Percentiles rank a stretch among this genome's conserved stretches.
Evolutionary conservation across 1,140 invertebrate genomes (phyloP).

Genomic region (Campoletis sonorensis): DNA sequence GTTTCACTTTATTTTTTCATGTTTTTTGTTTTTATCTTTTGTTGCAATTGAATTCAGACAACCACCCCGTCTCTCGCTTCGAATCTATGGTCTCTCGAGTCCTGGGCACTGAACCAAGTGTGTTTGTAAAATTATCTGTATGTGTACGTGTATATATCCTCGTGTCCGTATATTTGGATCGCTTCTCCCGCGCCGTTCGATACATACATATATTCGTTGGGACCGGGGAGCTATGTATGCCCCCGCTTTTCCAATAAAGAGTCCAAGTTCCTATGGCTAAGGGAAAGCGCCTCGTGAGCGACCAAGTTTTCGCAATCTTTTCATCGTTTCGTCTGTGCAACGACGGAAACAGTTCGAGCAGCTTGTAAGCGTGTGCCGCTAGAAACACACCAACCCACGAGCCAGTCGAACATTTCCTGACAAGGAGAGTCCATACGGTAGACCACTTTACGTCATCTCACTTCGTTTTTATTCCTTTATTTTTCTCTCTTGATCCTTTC

Average conservation of each 20-base stretch:
- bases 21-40: background rate
- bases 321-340: constrained; percentile 21
- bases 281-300: background rate
- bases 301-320: constrained; percentile 53
- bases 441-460: constrained; percentile 30
- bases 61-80: background rate
- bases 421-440: background rate
- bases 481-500: background rate
- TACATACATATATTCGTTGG: background rate
- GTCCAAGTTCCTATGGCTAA: background rate
- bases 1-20: constrained; percentile 7
- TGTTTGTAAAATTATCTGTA: background rate
- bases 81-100: constrained; percentile 2
- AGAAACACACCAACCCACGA: background rate
- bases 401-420: background rate
- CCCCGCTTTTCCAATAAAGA: constrained; percentile 56
- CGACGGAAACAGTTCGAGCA: background rate
- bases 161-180: too few relatives aligned
- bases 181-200: background rate
- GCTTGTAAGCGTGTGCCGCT: background rate
- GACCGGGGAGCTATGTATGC: background rate
- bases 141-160: too few relatives aligned
- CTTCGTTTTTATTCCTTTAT: background rate
- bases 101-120: background rate
- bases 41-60: constrained; percentile 17